phyloP scores from a whole-genome alignment of 2,888 invertebrate genomes.

The Cheilosia vulpina region DNA sequence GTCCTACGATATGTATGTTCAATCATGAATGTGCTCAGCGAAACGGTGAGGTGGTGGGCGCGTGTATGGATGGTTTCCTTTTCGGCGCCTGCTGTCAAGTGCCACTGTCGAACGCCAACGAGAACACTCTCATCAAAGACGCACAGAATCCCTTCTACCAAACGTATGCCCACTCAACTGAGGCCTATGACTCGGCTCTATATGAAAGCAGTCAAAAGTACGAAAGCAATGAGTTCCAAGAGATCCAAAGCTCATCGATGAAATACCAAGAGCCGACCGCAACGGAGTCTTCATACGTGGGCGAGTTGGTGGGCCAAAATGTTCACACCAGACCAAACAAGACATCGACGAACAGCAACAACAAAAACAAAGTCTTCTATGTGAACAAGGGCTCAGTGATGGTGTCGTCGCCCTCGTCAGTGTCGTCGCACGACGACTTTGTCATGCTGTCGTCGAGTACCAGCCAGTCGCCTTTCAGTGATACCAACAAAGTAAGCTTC shows the following conservation, averaged over 20 bases:
- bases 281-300: conserved; percentile 53
- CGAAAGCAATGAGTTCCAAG: conserved; percentile 78
- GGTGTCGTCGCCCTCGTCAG: conserved; percentile 80
- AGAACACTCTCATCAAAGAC: conserved; percentile 82
- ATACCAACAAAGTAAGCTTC: conserved; percentile 76
- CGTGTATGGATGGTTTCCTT: conserved; percentile 92
- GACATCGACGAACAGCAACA: conserved; percentile 36
- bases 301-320: conserved; percentile 43
- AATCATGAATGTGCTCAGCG: conserved; percentile 93
- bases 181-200: conserved; percentile 59
- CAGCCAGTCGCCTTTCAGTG: conserved; percentile 76
- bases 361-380: conserved; percentile 75
- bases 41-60: conserved; percentile 92
- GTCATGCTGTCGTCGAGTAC: conserved; percentile 81
- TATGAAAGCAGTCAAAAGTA: conserved; percentile 76
- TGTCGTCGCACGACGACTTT: conserved; percentile 80
- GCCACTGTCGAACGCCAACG: conserved; percentile 84
- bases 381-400: conserved; percentile 80
- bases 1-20: conserved; percentile 95
- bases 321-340: conserved; percentile 30
- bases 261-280: conserved; percentile 45
- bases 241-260: conserved; percentile 73
- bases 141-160: conserved; percentile 80
- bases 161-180: conserved; percentile 34
- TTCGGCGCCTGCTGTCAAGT: conserved; percentile 96